Percentiles rank a stretch among this genome's conserved stretches.
Evolutionary conservation across 2,113 vertebrate genomes (phyloP).

Genomic region (Felis chaus): DNA sequence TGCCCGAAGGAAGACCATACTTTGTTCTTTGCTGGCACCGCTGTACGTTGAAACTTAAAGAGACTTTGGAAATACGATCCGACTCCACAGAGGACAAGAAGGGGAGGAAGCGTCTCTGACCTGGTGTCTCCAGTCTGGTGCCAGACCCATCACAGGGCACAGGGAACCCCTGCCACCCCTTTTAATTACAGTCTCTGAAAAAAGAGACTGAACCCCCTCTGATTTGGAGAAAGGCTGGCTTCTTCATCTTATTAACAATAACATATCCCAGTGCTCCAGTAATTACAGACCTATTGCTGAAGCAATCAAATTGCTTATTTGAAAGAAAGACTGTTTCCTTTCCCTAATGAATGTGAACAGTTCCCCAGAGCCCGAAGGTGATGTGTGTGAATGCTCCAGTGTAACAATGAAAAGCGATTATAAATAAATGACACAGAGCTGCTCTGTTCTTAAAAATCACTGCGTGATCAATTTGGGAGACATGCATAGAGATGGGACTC

Average conservation of each 20-base stretch:
- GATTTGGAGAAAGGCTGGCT: slow-evolving; percentile 8
- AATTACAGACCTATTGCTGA: slow-evolving; percentile 59
- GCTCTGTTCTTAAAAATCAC: slow-evolving; percentile 79
- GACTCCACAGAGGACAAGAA: background rate
- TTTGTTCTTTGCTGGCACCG: too few species aligned
- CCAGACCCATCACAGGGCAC: background rate
- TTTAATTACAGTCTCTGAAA: slow-evolving; percentile 63
- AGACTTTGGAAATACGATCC: too few species aligned
- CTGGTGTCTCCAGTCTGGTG: background rate
- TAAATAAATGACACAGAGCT: slow-evolving; percentile 73
- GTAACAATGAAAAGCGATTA: slow-evolving; percentile 71
- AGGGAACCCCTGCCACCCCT: background rate
- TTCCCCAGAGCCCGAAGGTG: slow-evolving; percentile 54
- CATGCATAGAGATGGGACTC: slow-evolving; percentile 53
- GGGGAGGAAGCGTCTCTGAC: background rate
- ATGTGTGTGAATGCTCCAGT: slow-evolving; percentile 63
- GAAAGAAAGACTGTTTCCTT: slow-evolving; percentile 50
- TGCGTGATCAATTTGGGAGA: slow-evolving; percentile 63
- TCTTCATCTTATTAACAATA: slow-evolving; percentile 64
- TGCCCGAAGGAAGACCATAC: too few species aligned
- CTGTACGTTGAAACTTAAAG: too few species aligned
- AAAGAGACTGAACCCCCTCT: background rate
- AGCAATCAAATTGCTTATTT: slow-evolving; percentile 76
- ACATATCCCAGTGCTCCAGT: slow-evolving; percentile 43
- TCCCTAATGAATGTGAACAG: slow-evolving; percentile 58